Conservation (phyloP, 2,113 vertebrate genomes). For the Meles meles region DNA sequence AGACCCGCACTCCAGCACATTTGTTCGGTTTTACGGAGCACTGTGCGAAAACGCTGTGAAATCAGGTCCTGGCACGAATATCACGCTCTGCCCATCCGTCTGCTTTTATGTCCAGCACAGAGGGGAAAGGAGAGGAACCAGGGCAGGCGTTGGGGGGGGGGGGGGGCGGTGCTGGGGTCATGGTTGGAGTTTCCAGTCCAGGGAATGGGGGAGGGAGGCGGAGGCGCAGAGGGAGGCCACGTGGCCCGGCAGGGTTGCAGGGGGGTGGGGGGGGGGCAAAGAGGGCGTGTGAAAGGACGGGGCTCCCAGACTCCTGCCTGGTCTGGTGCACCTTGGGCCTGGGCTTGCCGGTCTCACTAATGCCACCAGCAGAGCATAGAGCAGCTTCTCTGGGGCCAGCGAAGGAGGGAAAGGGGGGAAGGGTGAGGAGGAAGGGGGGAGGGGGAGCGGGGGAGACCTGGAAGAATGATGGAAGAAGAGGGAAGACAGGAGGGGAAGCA, state of each 20-base stretch:
- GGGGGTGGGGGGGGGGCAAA: too few species aligned
- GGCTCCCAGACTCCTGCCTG: not conserved
- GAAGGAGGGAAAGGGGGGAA: not conserved
- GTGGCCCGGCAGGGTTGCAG: fast-evolving
- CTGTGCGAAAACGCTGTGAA: slow-evolving; percentile 68
- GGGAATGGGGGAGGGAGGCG: not conserved
- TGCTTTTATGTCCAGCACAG: slow-evolving; percentile 53
- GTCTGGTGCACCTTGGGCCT: too few species aligned
- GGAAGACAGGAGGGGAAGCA: not conserved
- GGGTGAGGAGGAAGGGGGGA: not conserved
- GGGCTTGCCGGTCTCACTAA: not conserved
- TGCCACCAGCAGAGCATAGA: not conserved
- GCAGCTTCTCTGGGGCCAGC: not conserved
- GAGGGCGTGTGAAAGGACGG: fast-evolving
- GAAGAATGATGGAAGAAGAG: too few species aligned
- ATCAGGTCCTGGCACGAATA: slow-evolving; percentile 67
- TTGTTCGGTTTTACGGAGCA: slow-evolving; percentile 70
- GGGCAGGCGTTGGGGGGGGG: slow-evolving; percentile 58
- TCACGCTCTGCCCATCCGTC: slow-evolving; percentile 56
- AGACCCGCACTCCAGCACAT: slow-evolving; percentile 73
- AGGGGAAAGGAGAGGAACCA: slow-evolving; percentile 48
- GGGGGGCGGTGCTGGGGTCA: not conserved
- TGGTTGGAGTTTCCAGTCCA: not conserved
- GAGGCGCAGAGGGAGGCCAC: not conserved
- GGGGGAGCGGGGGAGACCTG: too few species aligned